Evolutionary conservation across 2,888 invertebrate species (phyloP).

Genomic region (Brachynemurus nebulosus): DNA sequence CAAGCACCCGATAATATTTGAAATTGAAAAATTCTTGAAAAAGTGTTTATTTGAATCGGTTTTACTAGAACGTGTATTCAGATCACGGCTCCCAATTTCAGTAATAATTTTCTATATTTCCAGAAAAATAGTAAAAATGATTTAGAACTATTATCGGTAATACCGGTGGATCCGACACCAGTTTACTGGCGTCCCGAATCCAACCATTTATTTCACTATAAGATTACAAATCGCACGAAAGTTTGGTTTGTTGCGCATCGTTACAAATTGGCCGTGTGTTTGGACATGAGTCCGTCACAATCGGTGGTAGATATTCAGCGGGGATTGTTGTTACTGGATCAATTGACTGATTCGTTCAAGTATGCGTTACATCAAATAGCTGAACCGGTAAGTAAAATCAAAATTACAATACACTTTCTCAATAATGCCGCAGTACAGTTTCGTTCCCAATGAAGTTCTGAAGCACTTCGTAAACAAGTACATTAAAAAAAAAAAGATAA

Average conservation of each 20-base stretch:
- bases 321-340: slow-evolving; percentile 46
- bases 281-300: slow-evolving; percentile 66
- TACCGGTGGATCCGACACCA: slow-evolving; percentile 36
- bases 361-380: slow-evolving; percentile 40
- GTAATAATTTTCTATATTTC: background rate
- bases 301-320: slow-evolving; percentile 51
- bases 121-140: slow-evolving; percentile 34
- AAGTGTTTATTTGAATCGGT: no score
- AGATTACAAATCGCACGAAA: slow-evolving; percentile 40
- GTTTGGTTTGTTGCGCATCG: slow-evolving; percentile 54
- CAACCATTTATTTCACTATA: slow-evolving; percentile 34
- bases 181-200: slow-evolving; percentile 33
- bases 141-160: slow-evolving; percentile 47
- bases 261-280: slow-evolving; percentile 58
- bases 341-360: slow-evolving; percentile 40
- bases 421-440: no score
- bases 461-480: no score
- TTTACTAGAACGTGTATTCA: no score
- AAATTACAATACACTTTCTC: background rate
- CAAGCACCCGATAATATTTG: no score
- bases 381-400: slow-evolving; percentile 33
- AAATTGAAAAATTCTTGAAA: no score
- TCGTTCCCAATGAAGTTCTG: no score
- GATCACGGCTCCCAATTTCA: no score
- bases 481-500: no score